Evolutionary conservation across 2,797 vertebrate species (phyloP).

Genomic region (Lepilemur ruficaudatus): DNA sequence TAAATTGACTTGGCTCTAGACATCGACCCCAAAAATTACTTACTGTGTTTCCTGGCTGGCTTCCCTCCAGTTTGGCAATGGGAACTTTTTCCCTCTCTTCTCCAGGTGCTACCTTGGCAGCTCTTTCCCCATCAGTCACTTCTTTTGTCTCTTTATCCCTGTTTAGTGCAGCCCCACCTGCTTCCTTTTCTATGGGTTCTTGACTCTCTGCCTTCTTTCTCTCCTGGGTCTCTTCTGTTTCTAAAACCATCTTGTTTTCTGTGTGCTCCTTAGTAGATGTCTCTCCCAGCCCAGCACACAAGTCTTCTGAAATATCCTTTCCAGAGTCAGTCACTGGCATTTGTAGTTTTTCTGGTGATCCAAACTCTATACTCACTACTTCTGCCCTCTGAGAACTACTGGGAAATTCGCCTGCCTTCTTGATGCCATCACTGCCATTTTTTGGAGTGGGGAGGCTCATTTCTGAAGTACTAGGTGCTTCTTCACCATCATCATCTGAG

Average conservation of each 20-base stretch:
- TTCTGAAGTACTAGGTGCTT: conserved; percentile 65
- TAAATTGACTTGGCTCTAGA: background rate
- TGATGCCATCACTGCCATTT: background rate
- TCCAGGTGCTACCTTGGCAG: background rate
- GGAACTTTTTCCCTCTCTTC: background rate
- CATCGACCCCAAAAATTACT: conserved; percentile 11
- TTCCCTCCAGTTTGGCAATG: conserved; percentile 3
- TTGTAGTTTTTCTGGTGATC: conserved; percentile 40
- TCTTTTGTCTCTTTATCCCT: background rate
- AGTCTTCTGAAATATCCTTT: background rate
- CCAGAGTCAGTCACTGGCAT: background rate
- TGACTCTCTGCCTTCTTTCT: background rate
- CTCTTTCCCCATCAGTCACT: background rate
- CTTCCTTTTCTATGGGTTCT: background rate
- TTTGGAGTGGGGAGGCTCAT: conserved; percentile 27
- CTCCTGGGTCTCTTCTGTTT: background rate
- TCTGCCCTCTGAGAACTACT: conserved; percentile 32
- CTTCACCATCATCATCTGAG: conserved; percentile 81
- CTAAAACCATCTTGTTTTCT: background rate
- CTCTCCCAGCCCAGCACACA: background rate
- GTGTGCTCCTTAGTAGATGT: accelerated
- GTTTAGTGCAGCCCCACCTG: background rate
- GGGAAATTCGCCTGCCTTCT: conserved; percentile 13
- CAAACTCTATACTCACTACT: conserved; percentile 14
- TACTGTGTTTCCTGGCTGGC: conserved; percentile 67